Evolutionary conservation across 30 jellyfish, hydroid and myxozoan genomes (phyloP), one percentile per base, ranked within the genome.

Genomic region (Aurelia aurita): DNA sequence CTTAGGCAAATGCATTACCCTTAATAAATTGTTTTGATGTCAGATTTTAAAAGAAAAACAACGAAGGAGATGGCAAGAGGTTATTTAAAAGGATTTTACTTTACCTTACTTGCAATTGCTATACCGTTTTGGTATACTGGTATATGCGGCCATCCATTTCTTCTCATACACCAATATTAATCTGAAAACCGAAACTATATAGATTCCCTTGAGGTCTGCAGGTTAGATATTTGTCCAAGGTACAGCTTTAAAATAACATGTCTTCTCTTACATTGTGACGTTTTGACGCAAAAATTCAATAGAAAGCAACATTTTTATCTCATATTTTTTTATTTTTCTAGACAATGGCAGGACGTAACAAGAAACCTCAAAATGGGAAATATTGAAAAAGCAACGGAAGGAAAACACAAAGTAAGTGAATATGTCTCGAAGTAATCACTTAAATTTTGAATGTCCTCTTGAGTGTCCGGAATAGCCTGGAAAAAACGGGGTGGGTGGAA

Each of bases 271-370:
- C 66, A 12, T 23, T 3, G 7, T 13, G 26, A 35, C 13, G 35
- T 43, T 47, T n/a, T 34, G 7, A 3, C 21, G 18, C n/a, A 58
- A 35, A 19, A 19, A 18, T 44, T 31, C n/a, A n/a, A 3, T 63
- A 21, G 11, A 27, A 44, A 39, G 51, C 51, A 39, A 39, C 16
- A 39, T 9, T 62, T 70, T 28, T 19, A 19, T 15, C 39, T 43
- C 0, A 2, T 16, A 28, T 22, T 21, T 18, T 26, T 77, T 28
- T 22, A 34, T 13, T 35, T 45, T 66, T 78, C 67, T 59, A 94
- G 99, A 45, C 21, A 88, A 47, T 94, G 99, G 99, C 89, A 80
- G 62, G 99, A 94, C 51, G 99, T 94, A 2, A 94, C 99, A 29
- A 53, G 47, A 26, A 69, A 82, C 49, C 84, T 94, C 43, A 88